These are phyloP conservation scores for Conchocele bisecta DNA, from an alignment of 2,888 invertebrate genomes.

Conservation along the genomic window DNA sequence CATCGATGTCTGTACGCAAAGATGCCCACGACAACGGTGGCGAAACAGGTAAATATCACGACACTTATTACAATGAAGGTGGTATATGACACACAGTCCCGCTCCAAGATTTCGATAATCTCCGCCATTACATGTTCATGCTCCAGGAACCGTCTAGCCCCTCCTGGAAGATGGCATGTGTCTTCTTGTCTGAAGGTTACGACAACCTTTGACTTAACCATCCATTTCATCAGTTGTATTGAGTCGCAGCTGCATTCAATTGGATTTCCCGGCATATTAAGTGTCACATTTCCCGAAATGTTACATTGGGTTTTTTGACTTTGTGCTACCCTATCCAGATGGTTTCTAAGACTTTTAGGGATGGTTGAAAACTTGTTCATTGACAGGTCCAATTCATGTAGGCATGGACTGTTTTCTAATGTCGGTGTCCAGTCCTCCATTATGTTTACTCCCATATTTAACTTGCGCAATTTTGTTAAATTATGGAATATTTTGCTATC, in stretches of 20 bases:
- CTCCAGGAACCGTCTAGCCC: background rate
- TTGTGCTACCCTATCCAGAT: constrained; percentile 4
- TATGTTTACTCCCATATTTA: constrained; percentile 22
- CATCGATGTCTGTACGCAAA: constrained; percentile 43
- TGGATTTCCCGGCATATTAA: constrained; percentile 33
- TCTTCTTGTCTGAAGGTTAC: background rate
- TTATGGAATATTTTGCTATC: constrained; percentile 11
- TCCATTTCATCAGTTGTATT: constrained; percentile 44
- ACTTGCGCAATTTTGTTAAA: constrained; percentile 10
- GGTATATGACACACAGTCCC: constrained; percentile 5
- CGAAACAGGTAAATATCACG: background rate
- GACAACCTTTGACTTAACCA: constrained; percentile 4
- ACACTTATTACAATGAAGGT: background rate
- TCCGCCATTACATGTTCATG: background rate
- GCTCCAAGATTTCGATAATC: constrained; percentile 5
- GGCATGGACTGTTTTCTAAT: background rate
- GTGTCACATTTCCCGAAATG: background rate
- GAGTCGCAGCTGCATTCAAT: constrained; percentile 41
- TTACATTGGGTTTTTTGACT: background rate
- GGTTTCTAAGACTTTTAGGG: constrained; percentile 4
- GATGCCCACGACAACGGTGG: background rate
- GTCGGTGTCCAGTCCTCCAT: constrained; percentile 6
- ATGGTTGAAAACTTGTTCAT: constrained; percentile 17
- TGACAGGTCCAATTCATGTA: constrained; percentile 1
- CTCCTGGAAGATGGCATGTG: background rate